Evolutionary conservation across 35 echinoderm and acorn worm genomes (phyloP).

Genomic region (Patiria miniata): DNA sequence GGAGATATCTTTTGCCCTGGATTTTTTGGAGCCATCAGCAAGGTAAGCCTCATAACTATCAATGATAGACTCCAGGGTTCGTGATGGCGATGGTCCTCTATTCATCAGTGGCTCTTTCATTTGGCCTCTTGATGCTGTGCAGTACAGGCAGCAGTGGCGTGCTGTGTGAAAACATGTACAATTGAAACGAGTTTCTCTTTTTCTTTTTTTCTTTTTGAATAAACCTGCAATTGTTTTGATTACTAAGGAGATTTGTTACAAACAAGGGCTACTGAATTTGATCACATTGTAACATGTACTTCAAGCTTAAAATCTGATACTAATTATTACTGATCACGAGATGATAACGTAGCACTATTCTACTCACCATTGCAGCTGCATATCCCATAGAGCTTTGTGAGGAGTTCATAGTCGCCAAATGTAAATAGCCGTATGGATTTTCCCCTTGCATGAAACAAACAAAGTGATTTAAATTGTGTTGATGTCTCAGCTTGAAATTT

Average conservation of each 20-base stretch:
- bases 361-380: conserved; percentile 22
- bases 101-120: not conserved
- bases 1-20: not conserved
- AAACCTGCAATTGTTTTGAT: too few relatives aligned
- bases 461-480: not conserved
- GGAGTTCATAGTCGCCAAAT: conserved; percentile 3
- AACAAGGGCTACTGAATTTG: not conserved
- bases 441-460: not conserved
- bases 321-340: not conserved
- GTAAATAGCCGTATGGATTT: not conserved
- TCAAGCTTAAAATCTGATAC: not conserved
- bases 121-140: not conserved
- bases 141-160: conserved; percentile 13
- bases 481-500: too few relatives aligned
- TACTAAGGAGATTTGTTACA: too few relatives aligned
- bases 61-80: not conserved
- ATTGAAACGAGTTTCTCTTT: too few relatives aligned
- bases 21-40: conserved; percentile 3
- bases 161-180: not conserved
- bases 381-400: conserved; percentile 7
- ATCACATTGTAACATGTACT: not conserved
- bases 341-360: not conserved
- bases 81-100: not conserved
- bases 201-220: too few relatives aligned
- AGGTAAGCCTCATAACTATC: not conserved